Conservation (phyloP, 2,797 vertebrate genomes). For the Pachyuromys duprasi region DNA sequence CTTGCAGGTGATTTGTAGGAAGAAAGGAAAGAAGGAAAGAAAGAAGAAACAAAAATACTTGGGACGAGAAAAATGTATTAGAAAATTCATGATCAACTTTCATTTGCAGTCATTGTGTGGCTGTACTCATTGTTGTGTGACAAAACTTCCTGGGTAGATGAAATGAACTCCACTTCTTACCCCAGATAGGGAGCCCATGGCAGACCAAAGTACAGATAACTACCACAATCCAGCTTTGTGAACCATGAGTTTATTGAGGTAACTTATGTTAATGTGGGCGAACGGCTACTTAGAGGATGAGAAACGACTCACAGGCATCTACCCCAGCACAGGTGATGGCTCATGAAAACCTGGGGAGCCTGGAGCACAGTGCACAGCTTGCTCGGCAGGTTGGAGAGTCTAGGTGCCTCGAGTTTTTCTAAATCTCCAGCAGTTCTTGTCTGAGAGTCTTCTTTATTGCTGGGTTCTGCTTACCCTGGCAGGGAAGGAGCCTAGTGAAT, state of each 20-base stretch:
- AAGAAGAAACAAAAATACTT: conserved; percentile 25
- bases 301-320: neutral
- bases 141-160: neutral
- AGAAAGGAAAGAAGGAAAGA: conserved; percentile 24
- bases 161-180: neutral
- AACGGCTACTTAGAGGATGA: neutral
- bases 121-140: conserved; percentile 23
- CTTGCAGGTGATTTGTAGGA: conserved; percentile 28
- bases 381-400: neutral
- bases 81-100: conserved; percentile 31
- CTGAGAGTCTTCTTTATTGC: neutral
- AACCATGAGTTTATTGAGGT: neutral
- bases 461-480: neutral
- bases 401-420: neutral
- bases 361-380: neutral
- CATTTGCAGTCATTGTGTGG: neutral
- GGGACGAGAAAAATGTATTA: conserved; percentile 1
- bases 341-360: neutral
- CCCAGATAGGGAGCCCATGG: neutral
- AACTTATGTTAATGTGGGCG: neutral
- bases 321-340: neutral
- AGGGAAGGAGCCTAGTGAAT: neutral
- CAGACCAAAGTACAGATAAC: neutral
- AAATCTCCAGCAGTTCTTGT: neutral
- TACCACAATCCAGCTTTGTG: neutral